Percentiles rank a stretch among this genome's conserved stretches.
Conservation (phyloP, 2,797 vertebrate species). For the Otolemur crassicaudatus region DNA sequence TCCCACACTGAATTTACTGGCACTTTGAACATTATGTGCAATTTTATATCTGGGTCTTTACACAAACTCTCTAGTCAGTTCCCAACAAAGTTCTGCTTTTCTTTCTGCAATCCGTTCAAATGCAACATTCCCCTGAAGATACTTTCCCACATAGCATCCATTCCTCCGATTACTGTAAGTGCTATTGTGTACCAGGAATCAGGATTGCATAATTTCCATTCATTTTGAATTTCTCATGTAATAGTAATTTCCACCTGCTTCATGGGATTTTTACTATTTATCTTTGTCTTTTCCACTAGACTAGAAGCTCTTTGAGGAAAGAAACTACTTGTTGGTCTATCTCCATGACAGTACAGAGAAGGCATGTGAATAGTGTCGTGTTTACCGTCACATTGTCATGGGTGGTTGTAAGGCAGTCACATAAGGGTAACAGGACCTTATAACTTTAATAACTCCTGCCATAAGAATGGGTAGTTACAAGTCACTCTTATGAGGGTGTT, state of each 20-base stretch:
- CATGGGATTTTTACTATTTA: neutral
- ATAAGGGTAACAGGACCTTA: neutral
- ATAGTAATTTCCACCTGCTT: neutral
- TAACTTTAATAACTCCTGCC: neutral
- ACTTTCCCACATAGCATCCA: neutral
- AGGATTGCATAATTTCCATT: neutral
- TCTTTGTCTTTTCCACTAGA: neutral
- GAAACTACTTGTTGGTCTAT: neutral
- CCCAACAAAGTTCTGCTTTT: neutral
- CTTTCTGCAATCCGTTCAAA: neutral
- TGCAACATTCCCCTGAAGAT: neutral
- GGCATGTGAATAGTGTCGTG: neutral
- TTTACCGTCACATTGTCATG: neutral
- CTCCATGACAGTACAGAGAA: neutral
- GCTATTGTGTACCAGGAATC: neutral
- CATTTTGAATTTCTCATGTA: neutral
- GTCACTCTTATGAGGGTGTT: neutral
- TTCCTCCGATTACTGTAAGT: neutral
- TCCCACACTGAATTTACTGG: neutral
- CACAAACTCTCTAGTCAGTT: neutral
- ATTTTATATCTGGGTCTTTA: neutral
- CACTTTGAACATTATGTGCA: neutral
- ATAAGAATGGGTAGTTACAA: neutral
- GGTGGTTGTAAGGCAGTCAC: neutral
- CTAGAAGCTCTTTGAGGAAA: slow-evolving; percentile 6